Conservation (phyloP, 2,113 vertebrate species). For the Dipodomys stephensi region DNA sequence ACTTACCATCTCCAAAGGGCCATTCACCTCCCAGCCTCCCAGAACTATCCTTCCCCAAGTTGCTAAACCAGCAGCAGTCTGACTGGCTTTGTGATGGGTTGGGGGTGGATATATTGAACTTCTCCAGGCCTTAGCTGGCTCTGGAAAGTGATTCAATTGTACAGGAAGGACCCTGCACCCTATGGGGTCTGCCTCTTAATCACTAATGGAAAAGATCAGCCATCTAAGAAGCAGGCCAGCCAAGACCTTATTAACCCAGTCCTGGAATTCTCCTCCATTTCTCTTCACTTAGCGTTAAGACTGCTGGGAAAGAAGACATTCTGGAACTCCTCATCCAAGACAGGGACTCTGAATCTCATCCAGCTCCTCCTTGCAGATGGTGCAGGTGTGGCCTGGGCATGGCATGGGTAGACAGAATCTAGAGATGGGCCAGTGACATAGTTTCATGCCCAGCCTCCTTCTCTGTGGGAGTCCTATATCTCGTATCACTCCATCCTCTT, state of each 20-base stretch:
- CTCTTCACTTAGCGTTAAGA: background rate
- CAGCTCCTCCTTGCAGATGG: rapidly evolving
- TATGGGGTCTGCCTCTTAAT: constrained; percentile 48
- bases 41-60: background rate
- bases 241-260: constrained; percentile 43
- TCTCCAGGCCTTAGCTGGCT: constrained; percentile 34
- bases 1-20: background rate
- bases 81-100: background rate
- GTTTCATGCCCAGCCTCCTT: background rate
- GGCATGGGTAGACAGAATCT: background rate
- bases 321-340: background rate
- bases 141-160: constrained; percentile 63
- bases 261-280: background rate
- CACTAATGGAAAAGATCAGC: background rate
- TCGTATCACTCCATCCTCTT: too few species aligned
- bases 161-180: constrained; percentile 12
- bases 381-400: background rate
- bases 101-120: constrained; percentile 29
- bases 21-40: background rate
- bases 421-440: background rate
- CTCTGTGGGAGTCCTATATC: too few species aligned
- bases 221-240: background rate
- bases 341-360: background rate
- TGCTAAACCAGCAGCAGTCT: background rate
- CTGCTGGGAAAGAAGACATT: background rate